Base-by-base conservation (phyloP, 2,113 vertebrate species). In the Ammodramus savannarum region DNA sequence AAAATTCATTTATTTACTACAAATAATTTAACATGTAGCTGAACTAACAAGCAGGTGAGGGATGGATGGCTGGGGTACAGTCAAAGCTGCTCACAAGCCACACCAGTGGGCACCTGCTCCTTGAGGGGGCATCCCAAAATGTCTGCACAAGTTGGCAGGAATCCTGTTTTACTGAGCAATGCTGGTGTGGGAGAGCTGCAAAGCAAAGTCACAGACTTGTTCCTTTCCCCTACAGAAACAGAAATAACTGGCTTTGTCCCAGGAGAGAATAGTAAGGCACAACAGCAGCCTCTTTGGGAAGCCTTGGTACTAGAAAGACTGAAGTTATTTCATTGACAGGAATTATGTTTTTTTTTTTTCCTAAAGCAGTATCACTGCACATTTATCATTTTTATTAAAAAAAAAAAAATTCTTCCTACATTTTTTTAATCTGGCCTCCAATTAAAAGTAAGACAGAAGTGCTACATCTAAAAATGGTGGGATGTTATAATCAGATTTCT, bases 1-100 rank as follows among this genome's bases (percentile, higher is more conserved):
- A 43, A 73, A 17, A 31, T 2, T 55, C 10, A 32, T 34, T 51
- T 57, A 25, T 26, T 85, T 79, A 82, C 55, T 57, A 62, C 48
- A 81, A 91, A 96, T 95, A 96, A 94, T 65, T 93, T 77, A 81
- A 48, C 39, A n/a, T 6, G 23, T n/a, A 95, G 51, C 48, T 38
- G 62, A 77, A 66, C 61, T 83, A 69, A 51, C 49, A 79, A 52
- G 66, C 16, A 32, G 54, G 27, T 32, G 59, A 41, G 36, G 65
- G 62, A 12, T 16, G 54, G 61, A 25, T 54, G 54, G 36, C 57
- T 0, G 0, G n/a, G 39, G 14, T 51, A 22, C 15, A 31, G 59
- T 22, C 77, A 77, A 34, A 89, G 68, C 52, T 59, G 61, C 41
- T 66, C 59, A 51, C 55, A 77, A 48, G 38, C 9, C 46, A 58